Evolutionary conservation across 2,113 vertebrate species (phyloP).

Genomic region (Hippolais icterina): DNA sequence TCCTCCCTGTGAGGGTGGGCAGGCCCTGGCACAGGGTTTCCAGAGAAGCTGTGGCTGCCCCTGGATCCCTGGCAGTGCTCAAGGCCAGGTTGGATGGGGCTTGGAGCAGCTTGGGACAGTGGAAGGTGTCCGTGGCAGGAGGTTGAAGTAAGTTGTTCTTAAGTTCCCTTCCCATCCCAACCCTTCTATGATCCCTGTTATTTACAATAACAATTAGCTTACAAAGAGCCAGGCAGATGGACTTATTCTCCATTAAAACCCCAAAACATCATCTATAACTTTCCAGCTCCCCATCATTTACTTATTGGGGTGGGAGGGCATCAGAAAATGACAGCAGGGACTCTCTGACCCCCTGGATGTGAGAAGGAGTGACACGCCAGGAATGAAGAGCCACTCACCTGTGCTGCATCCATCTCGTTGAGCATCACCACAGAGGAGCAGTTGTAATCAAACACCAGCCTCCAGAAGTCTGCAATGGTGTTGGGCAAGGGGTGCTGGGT

Average conservation of each 20-base stretch:
- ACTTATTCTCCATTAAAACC: not conserved
- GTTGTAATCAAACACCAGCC: conserved; percentile 98
- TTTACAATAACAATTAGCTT: not conserved
- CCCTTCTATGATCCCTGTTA: not conserved
- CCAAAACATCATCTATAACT: not conserved
- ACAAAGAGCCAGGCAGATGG: not conserved
- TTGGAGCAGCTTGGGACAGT: accelerated
- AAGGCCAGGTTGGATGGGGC: accelerated
- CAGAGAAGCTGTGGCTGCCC: not conserved
- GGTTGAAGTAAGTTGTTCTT: not conserved
- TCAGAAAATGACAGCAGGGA: not conserved
- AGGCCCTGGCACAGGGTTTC: not conserved
- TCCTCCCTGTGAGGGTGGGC: accelerated
- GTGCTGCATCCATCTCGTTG: conserved; percentile 94
- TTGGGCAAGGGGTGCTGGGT: conserved; percentile 97
- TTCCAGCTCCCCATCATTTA: not conserved
- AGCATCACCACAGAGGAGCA: conserved; percentile 98
- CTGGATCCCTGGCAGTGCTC: not conserved
- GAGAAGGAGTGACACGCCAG: not conserved
- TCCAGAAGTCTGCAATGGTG: conserved; percentile 96
- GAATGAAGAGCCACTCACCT: conserved; percentile 74
- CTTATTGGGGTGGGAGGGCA: not conserved
- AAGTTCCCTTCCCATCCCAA: not conserved
- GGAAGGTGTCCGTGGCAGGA: not conserved
- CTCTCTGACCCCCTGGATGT: not conserved